Evolutionary conservation across 1,140 invertebrate species (phyloP).

Genomic region (Idris sp.): DNA sequence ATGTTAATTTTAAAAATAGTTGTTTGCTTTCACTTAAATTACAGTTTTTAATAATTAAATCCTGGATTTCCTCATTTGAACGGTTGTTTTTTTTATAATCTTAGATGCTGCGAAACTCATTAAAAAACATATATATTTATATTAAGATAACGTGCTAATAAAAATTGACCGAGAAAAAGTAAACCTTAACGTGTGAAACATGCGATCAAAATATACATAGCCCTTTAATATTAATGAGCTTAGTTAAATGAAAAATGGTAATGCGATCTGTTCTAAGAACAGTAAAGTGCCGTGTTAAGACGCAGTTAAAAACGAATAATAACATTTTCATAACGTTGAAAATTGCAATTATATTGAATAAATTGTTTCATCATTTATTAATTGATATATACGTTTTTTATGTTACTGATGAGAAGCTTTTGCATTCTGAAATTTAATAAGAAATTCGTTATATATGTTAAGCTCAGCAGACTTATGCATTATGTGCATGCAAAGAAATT

Average conservation of each 20-base stretch:
- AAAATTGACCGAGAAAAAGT: slow-evolving; percentile 8
- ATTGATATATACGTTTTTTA: slow-evolving; percentile 51
- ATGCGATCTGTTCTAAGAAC: slow-evolving; percentile 15
- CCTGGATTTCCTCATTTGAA: slow-evolving; percentile 7
- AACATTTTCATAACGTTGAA: slow-evolving; percentile 34
- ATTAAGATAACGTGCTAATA: slow-evolving; percentile 22
- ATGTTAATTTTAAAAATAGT: neutral
- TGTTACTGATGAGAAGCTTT: slow-evolving; percentile 19
- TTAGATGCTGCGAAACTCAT: neutral
- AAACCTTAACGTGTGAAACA: slow-evolving; percentile 13
- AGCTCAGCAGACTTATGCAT: slow-evolving; percentile 29
- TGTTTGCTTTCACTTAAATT: slow-evolving; percentile 13
- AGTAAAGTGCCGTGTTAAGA: slow-evolving; percentile 33
- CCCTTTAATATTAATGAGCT: slow-evolving; percentile 50
- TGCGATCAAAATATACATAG: slow-evolving; percentile 16
- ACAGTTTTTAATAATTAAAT: slow-evolving; percentile 3
- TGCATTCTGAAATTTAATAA: slow-evolving; percentile 40
- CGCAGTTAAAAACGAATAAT: slow-evolving; percentile 32
- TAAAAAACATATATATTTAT: slow-evolving; percentile 10
- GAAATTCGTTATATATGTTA: slow-evolving; percentile 28
- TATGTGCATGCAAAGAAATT: slow-evolving; percentile 39
- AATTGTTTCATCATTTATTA: slow-evolving; percentile 44
- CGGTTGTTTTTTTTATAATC: neutral
- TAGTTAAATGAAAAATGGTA: slow-evolving; percentile 41
- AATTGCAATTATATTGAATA: slow-evolving; percentile 32